phyloP scores from a whole-genome alignment of 35 echinoderm and acorn worm genomes.

The Lytechinus variegatus region DNA sequence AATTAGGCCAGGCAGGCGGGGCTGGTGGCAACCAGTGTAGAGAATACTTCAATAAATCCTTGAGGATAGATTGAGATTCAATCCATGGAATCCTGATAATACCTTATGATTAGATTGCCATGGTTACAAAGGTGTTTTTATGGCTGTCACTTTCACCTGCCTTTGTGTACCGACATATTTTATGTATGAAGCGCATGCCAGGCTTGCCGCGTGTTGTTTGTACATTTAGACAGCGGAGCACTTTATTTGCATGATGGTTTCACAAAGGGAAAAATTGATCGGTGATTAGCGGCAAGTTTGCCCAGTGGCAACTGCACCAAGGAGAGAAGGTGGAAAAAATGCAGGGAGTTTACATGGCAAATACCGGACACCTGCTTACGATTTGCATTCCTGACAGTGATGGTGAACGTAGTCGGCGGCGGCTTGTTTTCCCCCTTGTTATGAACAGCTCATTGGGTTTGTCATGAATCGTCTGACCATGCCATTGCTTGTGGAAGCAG shows the following conservation, averaged over 20 bases:
- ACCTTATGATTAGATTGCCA: neutral
- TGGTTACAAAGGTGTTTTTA: neutral
- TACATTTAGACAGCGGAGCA: neutral
- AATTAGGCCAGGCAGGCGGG: neutral
- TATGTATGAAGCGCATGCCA: neutral
- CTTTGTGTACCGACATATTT: neutral
- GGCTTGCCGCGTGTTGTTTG: neutral
- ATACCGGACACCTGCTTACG: neutral
- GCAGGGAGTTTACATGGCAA: neutral
- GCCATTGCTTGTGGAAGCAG: neutral
- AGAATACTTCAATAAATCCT: neutral
- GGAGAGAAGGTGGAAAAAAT: neutral
- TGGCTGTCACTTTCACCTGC: neutral
- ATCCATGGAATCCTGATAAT: neutral
- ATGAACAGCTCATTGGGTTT: slow-evolving; percentile 1
- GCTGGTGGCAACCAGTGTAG: neutral
- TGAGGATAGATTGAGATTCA: neutral
- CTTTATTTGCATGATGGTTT: neutral
- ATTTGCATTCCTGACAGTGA: slow-evolving; percentile 9
- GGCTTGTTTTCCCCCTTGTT: neutral
- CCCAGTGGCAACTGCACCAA: neutral
- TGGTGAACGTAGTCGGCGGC: neutral
- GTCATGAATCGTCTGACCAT: neutral
- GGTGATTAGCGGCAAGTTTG: slow-evolving; percentile 9
- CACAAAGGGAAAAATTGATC: neutral